Base-by-base conservation (phyloP, 2,797 vertebrate genomes). In the Centroberyx gerrardi region DNA sequence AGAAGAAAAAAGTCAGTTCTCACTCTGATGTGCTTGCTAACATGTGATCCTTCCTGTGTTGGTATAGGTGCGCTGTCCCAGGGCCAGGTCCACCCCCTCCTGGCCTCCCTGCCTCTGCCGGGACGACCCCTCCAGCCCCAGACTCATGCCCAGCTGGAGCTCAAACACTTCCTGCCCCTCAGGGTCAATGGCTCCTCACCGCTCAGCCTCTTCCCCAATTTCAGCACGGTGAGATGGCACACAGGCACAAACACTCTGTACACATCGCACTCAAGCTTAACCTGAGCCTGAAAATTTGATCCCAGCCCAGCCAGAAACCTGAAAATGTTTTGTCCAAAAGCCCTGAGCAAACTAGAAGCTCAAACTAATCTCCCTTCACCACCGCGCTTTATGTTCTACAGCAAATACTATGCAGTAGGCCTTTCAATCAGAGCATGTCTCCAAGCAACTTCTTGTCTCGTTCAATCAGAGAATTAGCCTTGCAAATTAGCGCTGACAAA, bases 121-220 rank as follows among this genome's bases (percentile, higher is more conserved):
- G 90, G 96, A 82, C 95, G 96, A 55, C 93, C 96, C 76, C 94
- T 98, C 10, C 97, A 96, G 68, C 89, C 96, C 0, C 92, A 81
- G 48, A 36, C 75, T 58, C 88, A 77, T 7, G 62, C 84, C 53
- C 95, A 95, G 62, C 89, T 99, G 95, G 97, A 98, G 93, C 93
- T 97, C 90, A 97, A 97, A 86, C 97, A 97, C 88, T 97, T 99
- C 86, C 94, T 98, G 88, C 96, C 97, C 64, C 96, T 99, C 88
- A 95, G 97, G 89, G 94, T 98, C 94, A 98, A 96, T 87, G 94
- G 96, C 79, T 94, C 97, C 2, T 92, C 96, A 1, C 97, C 97
- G 0, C 96, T 99, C 93, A 97, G 94, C 93, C 96, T 99, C 81
- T 99, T 99, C 82, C 97, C 97, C 82, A 98, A 97, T 93, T 99